Percentiles rank a stretch among this genome's conserved stretches.
phyloP scores from a whole-genome alignment of 2,888 invertebrate species.

The Encarsia formosa region DNA sequence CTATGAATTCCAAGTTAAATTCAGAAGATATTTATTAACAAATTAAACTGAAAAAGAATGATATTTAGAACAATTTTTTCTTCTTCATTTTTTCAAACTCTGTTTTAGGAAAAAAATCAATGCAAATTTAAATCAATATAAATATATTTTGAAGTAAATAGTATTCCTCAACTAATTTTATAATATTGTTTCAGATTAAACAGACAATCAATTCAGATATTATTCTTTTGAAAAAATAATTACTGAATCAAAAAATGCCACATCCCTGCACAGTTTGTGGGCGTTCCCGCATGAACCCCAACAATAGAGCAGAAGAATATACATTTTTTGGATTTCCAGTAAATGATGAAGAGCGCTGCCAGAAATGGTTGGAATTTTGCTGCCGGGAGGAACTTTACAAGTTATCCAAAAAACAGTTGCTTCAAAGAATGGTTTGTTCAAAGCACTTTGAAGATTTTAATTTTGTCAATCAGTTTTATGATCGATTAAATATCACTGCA shows the following conservation, averaged over 20 bases:
- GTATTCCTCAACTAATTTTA: no score
- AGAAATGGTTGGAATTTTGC: slow-evolving; percentile 48
- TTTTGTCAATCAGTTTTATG: slow-evolving; percentile 46
- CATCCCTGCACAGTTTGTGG: slow-evolving; percentile 50
- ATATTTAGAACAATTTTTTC: no score
- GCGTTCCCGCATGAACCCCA: slow-evolving; percentile 49
- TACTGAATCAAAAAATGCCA: slow-evolving; percentile 49
- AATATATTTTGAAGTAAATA: no score
- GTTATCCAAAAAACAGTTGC: slow-evolving; percentile 45
- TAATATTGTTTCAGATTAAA: no score
- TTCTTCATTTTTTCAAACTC: no score
- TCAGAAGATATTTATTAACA: no score
- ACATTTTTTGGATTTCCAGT: slow-evolving; percentile 50
- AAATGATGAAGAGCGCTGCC: slow-evolving; percentile 45
- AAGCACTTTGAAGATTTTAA: slow-evolving; percentile 45
- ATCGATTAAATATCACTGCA: slow-evolving; percentile 42
- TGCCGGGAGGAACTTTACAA: slow-evolving; percentile 48
- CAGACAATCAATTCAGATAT: no score
- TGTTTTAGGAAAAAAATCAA: no score
- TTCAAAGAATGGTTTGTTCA: slow-evolving; percentile 49
- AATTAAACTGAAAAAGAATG: no score
- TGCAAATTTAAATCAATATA: no score
- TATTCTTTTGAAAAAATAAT: no score
- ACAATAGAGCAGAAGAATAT: slow-evolving; percentile 47
- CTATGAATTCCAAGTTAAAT: no score